Evolutionary conservation across 2,888 invertebrate species (phyloP), one percentile per base, ranked within the genome.

Genomic region (Rhagonycha lutea): DNA sequence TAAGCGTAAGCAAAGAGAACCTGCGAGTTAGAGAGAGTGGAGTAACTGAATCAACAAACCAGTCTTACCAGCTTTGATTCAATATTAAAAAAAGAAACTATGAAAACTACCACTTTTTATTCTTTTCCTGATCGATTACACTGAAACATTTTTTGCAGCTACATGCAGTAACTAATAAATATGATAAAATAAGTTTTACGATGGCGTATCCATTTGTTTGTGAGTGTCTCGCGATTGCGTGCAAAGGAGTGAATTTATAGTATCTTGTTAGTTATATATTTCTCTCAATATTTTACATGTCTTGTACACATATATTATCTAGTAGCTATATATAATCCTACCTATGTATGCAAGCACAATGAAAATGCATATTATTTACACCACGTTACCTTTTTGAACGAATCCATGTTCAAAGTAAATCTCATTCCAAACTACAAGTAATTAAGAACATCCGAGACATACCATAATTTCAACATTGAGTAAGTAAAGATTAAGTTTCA

Each of bases 251-350:
- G 70, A 78, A 78, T 78, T 47, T 75, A 78, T 78, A 70, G 67
- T 70, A 69, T 23, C 65, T 61, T 32, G 74, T 63, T 72, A 80
- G 79, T 83, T 82, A 83, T 86, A 85, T 85, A 85, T 86, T 82
- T 81, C 81, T 81, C 79, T 83, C 81, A 80, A 84, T 86, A 86
- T 85, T 86, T 86, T 84, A 85, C 85, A 85, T 85, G 81, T 83
- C 83, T 83, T 82, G 81, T 83, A 81, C 81, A 84, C 84, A 83
- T 85, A 84, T 83, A 85, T 86, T 86, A 86, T 84, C 83, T 84
- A 84, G 86, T 86, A 87, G 87, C 86, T 81, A 84, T 84, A 81
- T 84, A 47, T 47, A 47, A 47, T 47, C 47, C 47, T 47, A 47
- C 47, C 47, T 47, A 47, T 47, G 47, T 47, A 47, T 47, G 83